Conservation (phyloP, 2,113 vertebrate species). For the Thalassoma bifasciatum region DNA sequence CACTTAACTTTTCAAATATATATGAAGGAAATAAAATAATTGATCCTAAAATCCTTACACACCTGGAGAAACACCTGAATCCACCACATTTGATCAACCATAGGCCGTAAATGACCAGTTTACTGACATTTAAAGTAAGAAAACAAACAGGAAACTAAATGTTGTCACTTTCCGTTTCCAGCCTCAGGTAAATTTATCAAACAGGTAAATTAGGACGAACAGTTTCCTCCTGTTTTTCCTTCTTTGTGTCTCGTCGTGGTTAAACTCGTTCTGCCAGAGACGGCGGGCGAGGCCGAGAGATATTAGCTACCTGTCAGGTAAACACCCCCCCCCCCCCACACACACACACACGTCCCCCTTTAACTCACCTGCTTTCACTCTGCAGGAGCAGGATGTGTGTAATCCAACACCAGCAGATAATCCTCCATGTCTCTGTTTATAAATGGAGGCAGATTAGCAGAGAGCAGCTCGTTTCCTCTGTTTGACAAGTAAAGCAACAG, state of each 20-base stretch:
- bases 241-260: not conserved
- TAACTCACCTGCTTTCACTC: not conserved
- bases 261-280: conserved; percentile 44
- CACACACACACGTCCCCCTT: no score
- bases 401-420: conserved; percentile 62
- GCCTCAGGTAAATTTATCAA: not conserved
- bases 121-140: not conserved
- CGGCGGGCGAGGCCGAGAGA: not conserved
- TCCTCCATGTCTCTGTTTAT: conserved; percentile 58
- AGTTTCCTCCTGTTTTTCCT: not conserved
- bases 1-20: no score
- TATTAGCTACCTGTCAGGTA: not conserved
- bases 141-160: not conserved
- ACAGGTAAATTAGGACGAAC: not conserved
- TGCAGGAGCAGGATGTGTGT: conserved; percentile 36
- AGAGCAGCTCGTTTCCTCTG: conserved; percentile 27
- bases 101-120: not conserved
- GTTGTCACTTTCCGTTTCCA: not conserved
- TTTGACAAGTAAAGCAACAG: conserved; percentile 21
- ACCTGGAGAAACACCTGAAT: no score
- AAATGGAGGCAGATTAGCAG: conserved; percentile 70
- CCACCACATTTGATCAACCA: not conserved
- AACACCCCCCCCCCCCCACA: no score
- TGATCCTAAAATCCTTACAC: not conserved
- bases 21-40: no score